Evolutionary conservation across 2,113 vertebrate species (phyloP).

Genomic region (Mesocricetus auratus): DNA sequence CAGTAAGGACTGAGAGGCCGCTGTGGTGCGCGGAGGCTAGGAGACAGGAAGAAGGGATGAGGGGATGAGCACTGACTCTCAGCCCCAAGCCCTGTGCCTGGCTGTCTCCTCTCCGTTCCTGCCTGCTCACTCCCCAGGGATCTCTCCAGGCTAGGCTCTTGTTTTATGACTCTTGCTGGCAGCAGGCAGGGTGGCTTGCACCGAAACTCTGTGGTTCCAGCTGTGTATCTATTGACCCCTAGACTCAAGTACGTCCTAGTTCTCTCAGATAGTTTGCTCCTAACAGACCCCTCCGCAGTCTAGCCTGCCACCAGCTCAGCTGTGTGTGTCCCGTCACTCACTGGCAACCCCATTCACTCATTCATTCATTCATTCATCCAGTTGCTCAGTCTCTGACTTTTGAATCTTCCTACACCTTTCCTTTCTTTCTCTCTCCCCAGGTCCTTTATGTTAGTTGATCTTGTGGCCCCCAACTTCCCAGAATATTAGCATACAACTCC

Average conservation of each 20-base stretch:
- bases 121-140: neutral
- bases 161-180: neutral
- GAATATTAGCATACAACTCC: neutral
- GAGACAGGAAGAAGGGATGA: neutral
- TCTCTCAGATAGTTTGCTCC: neutral
- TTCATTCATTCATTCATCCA: neutral
- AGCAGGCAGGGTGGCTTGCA: neutral
- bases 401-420: neutral
- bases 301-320: accelerated
- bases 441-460: neutral
- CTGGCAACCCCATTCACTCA: no score
- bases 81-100: neutral
- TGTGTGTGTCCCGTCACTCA: neutral
- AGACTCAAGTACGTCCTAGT: accelerated
- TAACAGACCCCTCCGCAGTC: accelerated
- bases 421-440: neutral
- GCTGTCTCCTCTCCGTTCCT: neutral
- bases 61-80: accelerated
- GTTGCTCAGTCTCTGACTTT: no score
- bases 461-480: neutral
- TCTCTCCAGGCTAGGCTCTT: accelerated
- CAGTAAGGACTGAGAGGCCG: neutral
- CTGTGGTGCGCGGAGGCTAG: accelerated
- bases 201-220: neutral
- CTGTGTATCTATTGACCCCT: neutral